Percentiles rank a stretch among this genome's conserved stretches.
Evolutionary conservation across 2,888 invertebrate species (phyloP).

Genomic region (Noctua pronuba): DNA sequence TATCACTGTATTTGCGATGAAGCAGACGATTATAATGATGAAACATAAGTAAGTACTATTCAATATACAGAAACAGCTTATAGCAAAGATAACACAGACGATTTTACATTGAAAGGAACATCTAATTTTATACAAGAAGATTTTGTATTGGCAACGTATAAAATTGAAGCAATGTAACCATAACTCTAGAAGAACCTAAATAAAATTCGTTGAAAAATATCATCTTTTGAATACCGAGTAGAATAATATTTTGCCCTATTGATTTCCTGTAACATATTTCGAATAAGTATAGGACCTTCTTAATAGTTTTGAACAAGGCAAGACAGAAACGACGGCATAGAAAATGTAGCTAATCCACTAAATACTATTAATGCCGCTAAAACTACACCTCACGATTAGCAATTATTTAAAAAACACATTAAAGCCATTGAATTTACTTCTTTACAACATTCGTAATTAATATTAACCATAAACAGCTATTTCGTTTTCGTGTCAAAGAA

Average conservation of each 20-base stretch:
- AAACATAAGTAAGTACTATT: slow-evolving; percentile 78
- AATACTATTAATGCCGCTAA: slow-evolving; percentile 27
- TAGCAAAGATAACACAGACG: slow-evolving; percentile 51
- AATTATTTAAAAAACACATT: slow-evolving; percentile 27
- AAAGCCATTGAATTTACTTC: slow-evolving; percentile 40
- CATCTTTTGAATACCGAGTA: neutral
- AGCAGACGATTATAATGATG: slow-evolving; percentile 60
- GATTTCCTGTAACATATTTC: slow-evolving; percentile 14
- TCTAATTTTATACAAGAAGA: neutral
- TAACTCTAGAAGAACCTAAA: neutral
- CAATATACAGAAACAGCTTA: slow-evolving; percentile 72
- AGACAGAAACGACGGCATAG: slow-evolving; percentile 45
- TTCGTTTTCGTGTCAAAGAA: slow-evolving; percentile 30
- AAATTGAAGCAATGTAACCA: neutral
- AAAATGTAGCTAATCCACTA: slow-evolving; percentile 26
- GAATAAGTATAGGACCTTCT: neutral
- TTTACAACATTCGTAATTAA: slow-evolving; percentile 33
- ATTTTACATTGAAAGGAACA: slow-evolving; percentile 22
- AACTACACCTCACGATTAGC: slow-evolving; percentile 25
- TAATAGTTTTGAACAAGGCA: slow-evolving; percentile 30
- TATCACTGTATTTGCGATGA: slow-evolving; percentile 31
- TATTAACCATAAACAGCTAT: slow-evolving; percentile 25
- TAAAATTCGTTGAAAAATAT: slow-evolving; percentile 17
- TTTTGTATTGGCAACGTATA: neutral
- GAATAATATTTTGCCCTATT: neutral